Percentiles rank a stretch among this genome's conserved stretches.
phyloP scores from a whole-genome alignment of 2,888 invertebrate species.

The Patella caerulea region DNA sequence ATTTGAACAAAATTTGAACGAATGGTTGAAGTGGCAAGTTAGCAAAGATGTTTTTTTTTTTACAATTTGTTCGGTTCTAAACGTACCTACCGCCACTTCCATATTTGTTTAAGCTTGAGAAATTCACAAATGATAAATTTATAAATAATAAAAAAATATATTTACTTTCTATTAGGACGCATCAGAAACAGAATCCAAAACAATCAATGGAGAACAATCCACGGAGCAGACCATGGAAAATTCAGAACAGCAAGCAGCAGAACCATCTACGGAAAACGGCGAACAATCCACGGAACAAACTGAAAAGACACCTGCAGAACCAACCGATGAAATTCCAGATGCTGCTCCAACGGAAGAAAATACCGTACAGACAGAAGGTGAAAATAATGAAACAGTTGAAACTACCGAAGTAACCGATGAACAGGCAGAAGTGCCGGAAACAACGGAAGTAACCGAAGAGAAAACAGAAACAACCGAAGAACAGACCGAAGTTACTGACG shows the following conservation, averaged over 20 bases:
- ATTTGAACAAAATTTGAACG: too few relatives aligned
- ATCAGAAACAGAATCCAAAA: too few relatives aligned
- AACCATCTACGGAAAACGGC: background rate
- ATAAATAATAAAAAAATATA: too few relatives aligned
- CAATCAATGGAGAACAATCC: too few relatives aligned
- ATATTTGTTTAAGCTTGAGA: too few relatives aligned
- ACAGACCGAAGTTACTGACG: background rate
- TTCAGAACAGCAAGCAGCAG: background rate
- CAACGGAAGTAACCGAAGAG: slow-evolving; percentile 6
- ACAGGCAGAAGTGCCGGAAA: background rate
- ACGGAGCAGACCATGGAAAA: background rate
- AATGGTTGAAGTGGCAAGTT: too few relatives aligned
- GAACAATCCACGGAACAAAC: background rate
- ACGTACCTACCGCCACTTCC: too few relatives aligned
- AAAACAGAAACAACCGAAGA: background rate
- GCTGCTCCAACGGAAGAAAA: background rate
- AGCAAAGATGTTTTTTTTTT: too few relatives aligned
- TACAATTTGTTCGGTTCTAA: too few relatives aligned
- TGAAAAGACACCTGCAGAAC: background rate
- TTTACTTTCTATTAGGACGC: too few relatives aligned
- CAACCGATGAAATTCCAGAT: background rate
- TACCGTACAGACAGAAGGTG: background rate
- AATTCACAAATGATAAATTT: too few relatives aligned
- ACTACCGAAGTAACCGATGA: slow-evolving; percentile 1
- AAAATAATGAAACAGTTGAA: background rate